A percentile compares a stretch with the other conserved stretches of the same genome.
Evolutionary conservation across 2,797 vertebrate species (phyloP).

Genomic region (Pipistrellus pygmaeus): DNA sequence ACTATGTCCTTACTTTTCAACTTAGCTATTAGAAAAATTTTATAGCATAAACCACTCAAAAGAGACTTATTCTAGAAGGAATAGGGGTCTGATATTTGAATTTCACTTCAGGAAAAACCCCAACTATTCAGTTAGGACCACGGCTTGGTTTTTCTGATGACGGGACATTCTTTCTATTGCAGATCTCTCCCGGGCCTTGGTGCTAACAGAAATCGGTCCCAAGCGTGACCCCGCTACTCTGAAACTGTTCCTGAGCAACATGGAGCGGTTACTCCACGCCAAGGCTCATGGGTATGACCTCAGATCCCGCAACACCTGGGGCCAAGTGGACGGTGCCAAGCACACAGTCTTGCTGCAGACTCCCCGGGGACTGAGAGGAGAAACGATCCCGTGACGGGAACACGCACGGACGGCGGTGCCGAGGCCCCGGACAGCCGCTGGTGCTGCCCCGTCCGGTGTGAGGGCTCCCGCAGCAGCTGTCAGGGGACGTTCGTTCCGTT

Average conservation of each 20-base stretch:
- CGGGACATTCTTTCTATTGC: constrained; percentile 74
- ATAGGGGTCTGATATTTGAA: background rate
- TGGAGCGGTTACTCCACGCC: constrained; percentile 90
- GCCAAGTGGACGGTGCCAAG: background rate
- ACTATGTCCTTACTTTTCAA: background rate
- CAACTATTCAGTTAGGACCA: background rate
- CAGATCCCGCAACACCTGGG: background rate
- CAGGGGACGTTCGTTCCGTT: background rate
- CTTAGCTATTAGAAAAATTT: background rate
- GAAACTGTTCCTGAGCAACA: constrained; percentile 92
- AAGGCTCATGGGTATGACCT: constrained; percentile 91
- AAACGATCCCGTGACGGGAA: background rate
- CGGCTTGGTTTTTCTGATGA: background rate
- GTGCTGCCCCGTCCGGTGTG: background rate
- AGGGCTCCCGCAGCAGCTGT: background rate
- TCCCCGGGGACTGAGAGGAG: background rate
- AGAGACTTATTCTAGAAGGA: background rate
- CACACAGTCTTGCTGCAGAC: background rate
- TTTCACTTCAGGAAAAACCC: background rate
- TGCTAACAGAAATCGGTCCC: constrained; percentile 93
- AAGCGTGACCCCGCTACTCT: constrained; percentile 92
- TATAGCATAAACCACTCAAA: background rate
- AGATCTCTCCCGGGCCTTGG: constrained; percentile 93
- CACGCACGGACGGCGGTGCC: rapidly evolving
- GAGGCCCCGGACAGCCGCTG: background rate